Evolutionary conservation across 2,888 invertebrate genomes (phyloP).

Genomic region (Buathra laborator): DNA sequence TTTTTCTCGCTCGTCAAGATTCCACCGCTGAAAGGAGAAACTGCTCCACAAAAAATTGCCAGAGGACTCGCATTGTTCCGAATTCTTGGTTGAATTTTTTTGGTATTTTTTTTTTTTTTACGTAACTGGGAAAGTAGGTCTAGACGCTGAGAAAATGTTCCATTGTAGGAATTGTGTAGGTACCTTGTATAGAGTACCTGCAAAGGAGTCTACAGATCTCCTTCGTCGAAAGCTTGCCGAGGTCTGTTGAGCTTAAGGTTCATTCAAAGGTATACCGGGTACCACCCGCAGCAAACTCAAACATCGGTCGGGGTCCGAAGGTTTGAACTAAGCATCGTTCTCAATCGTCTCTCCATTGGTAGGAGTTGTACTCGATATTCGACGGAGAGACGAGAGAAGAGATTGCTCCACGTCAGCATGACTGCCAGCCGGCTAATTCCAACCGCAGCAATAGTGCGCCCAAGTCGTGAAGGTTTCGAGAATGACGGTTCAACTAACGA

Average conservation of each 20-base stretch:
- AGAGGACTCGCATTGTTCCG: background rate
- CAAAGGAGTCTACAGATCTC: slow-evolving; percentile 18
- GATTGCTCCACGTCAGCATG: slow-evolving; percentile 49
- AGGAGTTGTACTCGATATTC: slow-evolving; percentile 27
- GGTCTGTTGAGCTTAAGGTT: slow-evolving; percentile 1
- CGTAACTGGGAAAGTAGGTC: slow-evolving; percentile 46
- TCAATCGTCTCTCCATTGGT: background rate
- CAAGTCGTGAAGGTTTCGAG: slow-evolving; percentile 12
- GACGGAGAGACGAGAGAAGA: slow-evolving; percentile 4
- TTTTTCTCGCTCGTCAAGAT: background rate
- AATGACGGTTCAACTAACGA: slow-evolving; percentile 60
- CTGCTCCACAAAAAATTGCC: slow-evolving; percentile 49
- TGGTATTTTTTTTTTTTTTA: slow-evolving; percentile 18
- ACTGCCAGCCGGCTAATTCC: slow-evolving; percentile 61
- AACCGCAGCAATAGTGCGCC: slow-evolving; percentile 40
- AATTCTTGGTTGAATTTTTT: background rate
- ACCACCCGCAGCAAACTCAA: slow-evolving; percentile 12
- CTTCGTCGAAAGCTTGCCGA: slow-evolving; percentile 13
- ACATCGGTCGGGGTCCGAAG: slow-evolving; percentile 33
- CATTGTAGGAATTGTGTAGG: slow-evolving; percentile 18
- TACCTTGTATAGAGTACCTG: slow-evolving; percentile 20
- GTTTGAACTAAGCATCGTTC: background rate
- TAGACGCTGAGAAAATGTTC: slow-evolving; percentile 36
- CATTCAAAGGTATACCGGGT: slow-evolving; percentile 21
- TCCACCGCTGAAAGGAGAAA: slow-evolving; percentile 24